Evolutionary conservation across 2,888 invertebrate genomes (phyloP).

Genomic region (Orthonychiurus folsomi): DNA sequence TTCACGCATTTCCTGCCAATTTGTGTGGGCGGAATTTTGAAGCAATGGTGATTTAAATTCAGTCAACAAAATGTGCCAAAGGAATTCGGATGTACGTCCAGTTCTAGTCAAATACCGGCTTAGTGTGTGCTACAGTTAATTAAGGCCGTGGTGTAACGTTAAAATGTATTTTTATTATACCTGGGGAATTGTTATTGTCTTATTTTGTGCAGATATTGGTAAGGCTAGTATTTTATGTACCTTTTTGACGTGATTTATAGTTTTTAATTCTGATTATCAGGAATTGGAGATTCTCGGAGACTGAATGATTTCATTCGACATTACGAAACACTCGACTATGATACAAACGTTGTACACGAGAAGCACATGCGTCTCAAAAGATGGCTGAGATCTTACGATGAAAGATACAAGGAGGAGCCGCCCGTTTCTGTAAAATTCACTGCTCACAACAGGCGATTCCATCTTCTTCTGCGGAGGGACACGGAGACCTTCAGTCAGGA

Average conservation of each 20-base stretch:
- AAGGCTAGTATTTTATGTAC: neutral
- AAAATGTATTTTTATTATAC: too few relatives aligned
- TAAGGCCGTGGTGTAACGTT: too few relatives aligned
- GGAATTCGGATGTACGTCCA: too few relatives aligned
- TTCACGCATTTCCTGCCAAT: too few relatives aligned
- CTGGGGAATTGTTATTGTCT: too few relatives aligned
- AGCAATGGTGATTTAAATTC: too few relatives aligned
- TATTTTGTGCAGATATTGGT: neutral
- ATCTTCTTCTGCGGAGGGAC: conserved; percentile 1
- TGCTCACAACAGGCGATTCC: neutral
- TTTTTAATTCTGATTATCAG: neutral
- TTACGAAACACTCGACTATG: conserved; percentile 8
- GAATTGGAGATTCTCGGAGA: neutral
- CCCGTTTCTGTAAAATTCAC: neutral
- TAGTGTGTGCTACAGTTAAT: too few relatives aligned
- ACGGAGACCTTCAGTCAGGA: conserved; percentile 2
- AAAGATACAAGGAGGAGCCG: conserved; percentile 8
- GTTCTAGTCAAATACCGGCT: too few relatives aligned
- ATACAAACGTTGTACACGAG: neutral
- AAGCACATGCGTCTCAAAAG: conserved; percentile 3
- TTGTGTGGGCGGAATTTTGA: too few relatives aligned
- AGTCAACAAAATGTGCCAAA: too few relatives aligned
- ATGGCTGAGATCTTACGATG: conserved; percentile 2
- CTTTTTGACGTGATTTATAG: neutral
- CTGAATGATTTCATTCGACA: conserved; percentile 7